Evolutionary conservation across 2,113 vertebrate genomes (phyloP).

Genomic region (Anolis carolinensis): DNA sequence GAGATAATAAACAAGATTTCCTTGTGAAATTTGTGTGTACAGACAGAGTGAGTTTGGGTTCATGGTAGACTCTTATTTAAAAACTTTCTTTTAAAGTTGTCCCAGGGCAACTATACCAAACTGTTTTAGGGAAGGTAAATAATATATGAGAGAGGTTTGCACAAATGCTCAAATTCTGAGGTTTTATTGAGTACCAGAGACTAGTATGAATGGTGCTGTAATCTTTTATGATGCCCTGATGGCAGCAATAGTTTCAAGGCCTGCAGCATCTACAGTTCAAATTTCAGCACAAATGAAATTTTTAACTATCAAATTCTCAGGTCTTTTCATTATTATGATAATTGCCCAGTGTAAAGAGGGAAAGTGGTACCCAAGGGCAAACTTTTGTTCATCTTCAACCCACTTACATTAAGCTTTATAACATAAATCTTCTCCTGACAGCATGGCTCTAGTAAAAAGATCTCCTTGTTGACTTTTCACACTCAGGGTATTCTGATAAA

Average conservation of each 20-base stretch:
- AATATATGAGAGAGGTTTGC: constrained; percentile 24
- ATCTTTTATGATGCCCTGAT: neutral
- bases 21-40: neutral
- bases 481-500: too few relatives aligned
- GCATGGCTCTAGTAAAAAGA: neutral
- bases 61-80: neutral
- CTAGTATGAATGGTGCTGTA: neutral
- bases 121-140: constrained; percentile 7
- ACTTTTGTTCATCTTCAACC: constrained; percentile 10
- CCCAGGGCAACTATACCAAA: neutral
- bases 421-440: neutral
- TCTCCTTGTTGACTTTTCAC: too few relatives aligned
- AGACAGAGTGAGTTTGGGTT: neutral
- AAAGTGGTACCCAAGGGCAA: neutral
- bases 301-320: neutral
- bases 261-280: neutral
- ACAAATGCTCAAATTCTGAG: constrained; percentile 5
- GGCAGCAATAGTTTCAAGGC: neutral
- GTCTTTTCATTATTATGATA: neutral
- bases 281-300: neutral
- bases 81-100: neutral
- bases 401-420: neutral
- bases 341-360: neutral
- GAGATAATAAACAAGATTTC: neutral
- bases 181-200: constrained; percentile 25